A percentile compares a stretch with the other conserved stretches of the same genome.
These are phyloP conservation scores for Ephestia elutella DNA, from an alignment of 1,140 invertebrate genomes.

Conservation along the genomic window DNA sequence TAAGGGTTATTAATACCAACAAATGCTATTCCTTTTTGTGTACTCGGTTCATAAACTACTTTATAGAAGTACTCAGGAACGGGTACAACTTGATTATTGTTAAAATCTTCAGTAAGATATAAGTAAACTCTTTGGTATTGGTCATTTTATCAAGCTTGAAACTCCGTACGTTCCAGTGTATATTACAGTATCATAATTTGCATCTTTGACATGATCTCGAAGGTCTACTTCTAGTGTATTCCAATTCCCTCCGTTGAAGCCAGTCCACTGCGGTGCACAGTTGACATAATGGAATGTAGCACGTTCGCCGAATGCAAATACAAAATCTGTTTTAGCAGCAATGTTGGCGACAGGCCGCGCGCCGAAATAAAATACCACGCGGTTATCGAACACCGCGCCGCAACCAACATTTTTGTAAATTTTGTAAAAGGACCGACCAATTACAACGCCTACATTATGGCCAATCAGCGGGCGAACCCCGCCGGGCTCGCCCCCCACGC, in stretches of 20 bases:
- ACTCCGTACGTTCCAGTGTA: constrained; percentile 74
- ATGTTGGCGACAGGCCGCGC: too few relatives aligned
- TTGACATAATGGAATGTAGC: constrained; percentile 81
- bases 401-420: too few relatives aligned
- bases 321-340: constrained; percentile 80
- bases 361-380: too few relatives aligned
- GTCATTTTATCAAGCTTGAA: constrained; percentile 55
- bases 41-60: constrained; percentile 41
- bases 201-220: constrained; percentile 45
- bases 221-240: constrained; percentile 67
- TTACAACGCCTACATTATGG: too few relatives aligned
- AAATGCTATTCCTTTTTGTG: constrained; percentile 38
- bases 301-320: constrained; percentile 77
- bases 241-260: constrained; percentile 81
- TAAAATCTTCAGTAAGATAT: constrained; percentile 58
- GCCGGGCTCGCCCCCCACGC: too few relatives aligned
- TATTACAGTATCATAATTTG: constrained; percentile 58
- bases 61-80: constrained; percentile 60
- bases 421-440: too few relatives aligned
- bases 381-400: too few relatives aligned
- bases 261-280: constrained; percentile 79
- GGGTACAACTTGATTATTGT: constrained; percentile 59
- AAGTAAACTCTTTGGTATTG: constrained; percentile 53
- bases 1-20: constrained; percentile 62
- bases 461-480: too few relatives aligned